These are phyloP conservation scores for Periophthalmus magnuspinnatus DNA, from an alignment of 2,797 vertebrate species.

Conservation along the genomic window DNA sequence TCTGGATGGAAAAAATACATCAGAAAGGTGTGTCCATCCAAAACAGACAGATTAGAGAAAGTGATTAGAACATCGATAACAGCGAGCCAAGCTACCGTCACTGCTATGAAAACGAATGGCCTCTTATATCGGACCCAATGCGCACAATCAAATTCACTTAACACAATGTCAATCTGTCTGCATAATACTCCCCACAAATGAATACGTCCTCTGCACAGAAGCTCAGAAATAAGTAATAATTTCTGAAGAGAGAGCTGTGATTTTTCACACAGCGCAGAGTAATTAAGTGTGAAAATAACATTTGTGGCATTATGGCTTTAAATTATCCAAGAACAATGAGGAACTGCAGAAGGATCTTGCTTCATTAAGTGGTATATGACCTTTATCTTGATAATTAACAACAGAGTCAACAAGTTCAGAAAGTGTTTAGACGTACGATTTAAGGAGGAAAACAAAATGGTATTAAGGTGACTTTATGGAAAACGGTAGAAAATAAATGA, in stretches of 20 bases:
- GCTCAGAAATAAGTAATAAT: conserved; percentile 3
- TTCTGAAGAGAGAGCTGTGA: conserved; percentile 7
- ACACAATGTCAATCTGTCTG: conserved; percentile 35
- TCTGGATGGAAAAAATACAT: neutral
- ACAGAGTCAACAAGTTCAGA: conserved; percentile 49
- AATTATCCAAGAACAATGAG: conserved; percentile 44
- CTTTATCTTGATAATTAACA: conserved; percentile 71
- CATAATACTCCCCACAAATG: conserved; percentile 6
- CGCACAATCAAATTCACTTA: conserved; percentile 18
- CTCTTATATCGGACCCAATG: neutral
- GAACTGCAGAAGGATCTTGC: conserved; percentile 37
- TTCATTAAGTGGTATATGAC: conserved; percentile 65
- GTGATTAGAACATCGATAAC: conserved; percentile 31
- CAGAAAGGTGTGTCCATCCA: conserved; percentile 48
- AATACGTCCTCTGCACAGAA: neutral
- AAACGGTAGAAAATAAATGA: conserved; percentile 17
- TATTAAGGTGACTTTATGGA: conserved; percentile 13
- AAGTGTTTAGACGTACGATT: conserved; percentile 38
- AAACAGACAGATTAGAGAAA: conserved; percentile 44
- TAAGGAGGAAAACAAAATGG: conserved; percentile 24
- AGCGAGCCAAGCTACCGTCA: conserved; percentile 30
- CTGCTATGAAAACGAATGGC: conserved; percentile 20
- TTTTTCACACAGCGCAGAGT: conserved; percentile 15
- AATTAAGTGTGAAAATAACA: conserved; percentile 51
- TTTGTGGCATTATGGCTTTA: conserved; percentile 32